Conservation (phyloP, 2,797 vertebrate genomes). For the Cyprinella venusta region DNA sequence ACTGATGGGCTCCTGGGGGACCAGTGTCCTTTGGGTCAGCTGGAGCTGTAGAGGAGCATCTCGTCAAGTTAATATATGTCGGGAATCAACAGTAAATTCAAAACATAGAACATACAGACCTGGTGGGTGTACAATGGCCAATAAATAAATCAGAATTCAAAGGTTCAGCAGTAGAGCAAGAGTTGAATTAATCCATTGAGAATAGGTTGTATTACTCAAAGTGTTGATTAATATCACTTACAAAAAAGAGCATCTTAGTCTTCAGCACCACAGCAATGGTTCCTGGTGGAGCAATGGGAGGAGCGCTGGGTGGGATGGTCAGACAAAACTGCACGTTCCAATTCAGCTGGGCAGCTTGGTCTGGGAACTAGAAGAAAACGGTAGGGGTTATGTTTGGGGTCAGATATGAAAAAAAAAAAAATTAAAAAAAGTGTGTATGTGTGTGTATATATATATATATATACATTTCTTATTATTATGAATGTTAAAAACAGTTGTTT, state of each 20-base stretch:
- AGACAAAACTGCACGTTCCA: conserved; percentile 99
- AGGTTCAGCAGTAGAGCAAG: not conserved
- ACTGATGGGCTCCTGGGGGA: conserved; percentile 92
- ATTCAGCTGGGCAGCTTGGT: conserved; percentile 94
- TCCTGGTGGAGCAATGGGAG: conserved; percentile 96
- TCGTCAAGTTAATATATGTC: conserved; percentile 1
- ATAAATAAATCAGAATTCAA: not conserved
- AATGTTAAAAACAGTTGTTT: not conserved
- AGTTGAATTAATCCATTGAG: not conserved
- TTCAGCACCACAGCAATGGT: conserved; percentile 98
- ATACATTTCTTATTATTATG: not conserved
- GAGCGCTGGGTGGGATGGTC: conserved; percentile 97
- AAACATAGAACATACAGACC: not conserved
- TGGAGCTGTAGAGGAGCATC: conserved; percentile 83
- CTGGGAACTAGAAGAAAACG: conserved; percentile 86
- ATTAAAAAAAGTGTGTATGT: too few species aligned
- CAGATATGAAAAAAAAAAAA: too few species aligned
- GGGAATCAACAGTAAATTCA: not conserved
- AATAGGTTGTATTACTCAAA: not conserved
- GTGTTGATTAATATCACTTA: conserved; percentile 75
- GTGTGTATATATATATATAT: too few species aligned
- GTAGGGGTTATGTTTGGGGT: not conserved
- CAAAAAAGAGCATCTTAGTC: conserved; percentile 99
- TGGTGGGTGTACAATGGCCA: not conserved
- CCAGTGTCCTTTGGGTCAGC: conserved; percentile 92